Evolutionary conservation across 2,888 invertebrate species (phyloP).

Genomic region (Cancer borealis): DNA sequence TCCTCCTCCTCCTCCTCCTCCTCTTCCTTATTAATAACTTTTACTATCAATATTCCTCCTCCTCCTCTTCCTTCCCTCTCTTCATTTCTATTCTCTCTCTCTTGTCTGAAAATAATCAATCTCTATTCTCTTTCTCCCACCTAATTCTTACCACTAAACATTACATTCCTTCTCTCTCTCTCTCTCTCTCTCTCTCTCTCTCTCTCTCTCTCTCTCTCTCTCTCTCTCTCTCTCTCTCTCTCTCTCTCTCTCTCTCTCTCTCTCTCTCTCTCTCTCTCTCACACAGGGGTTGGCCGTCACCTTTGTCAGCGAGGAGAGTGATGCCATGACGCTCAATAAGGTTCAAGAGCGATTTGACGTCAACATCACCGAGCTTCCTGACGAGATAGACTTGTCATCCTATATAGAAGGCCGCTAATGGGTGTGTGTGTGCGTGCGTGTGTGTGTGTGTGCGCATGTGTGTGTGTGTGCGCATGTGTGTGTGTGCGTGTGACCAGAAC

Average conservation of each 20-base stretch:
- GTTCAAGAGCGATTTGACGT: slow-evolving; percentile 99
- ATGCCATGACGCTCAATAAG: slow-evolving; percentile 98
- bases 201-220: neutral
- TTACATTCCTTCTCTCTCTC: neutral
- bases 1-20: neutral
- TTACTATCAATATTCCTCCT: too few relatives aligned
- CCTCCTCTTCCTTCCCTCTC: too few relatives aligned
- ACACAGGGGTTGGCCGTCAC: slow-evolving; percentile 94
- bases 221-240: neutral
- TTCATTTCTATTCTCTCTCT: too few relatives aligned
- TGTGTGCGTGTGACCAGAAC: too few relatives aligned
- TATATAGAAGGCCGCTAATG: slow-evolving; percentile 86
- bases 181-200: too few relatives aligned
- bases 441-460: too few relatives aligned
- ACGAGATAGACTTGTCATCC: slow-evolving; percentile 98
- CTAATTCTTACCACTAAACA: neutral
- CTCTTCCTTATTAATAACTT: too few relatives aligned
- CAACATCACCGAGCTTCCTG: slow-evolving; percentile 98
- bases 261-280: neutral
- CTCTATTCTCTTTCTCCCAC: too few relatives aligned
- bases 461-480: too few relatives aligned
- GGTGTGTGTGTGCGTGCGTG: too few relatives aligned
- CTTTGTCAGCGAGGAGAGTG: slow-evolving; percentile 97
- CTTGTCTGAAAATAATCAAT: too few relatives aligned
- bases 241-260: neutral